A percentile compares a stretch with the other conserved stretches of the same genome.
These are phyloP conservation scores for Drosophila ohnishii DNA, from an alignment of 1,140 invertebrate species.

Conservation along the genomic window DNA sequence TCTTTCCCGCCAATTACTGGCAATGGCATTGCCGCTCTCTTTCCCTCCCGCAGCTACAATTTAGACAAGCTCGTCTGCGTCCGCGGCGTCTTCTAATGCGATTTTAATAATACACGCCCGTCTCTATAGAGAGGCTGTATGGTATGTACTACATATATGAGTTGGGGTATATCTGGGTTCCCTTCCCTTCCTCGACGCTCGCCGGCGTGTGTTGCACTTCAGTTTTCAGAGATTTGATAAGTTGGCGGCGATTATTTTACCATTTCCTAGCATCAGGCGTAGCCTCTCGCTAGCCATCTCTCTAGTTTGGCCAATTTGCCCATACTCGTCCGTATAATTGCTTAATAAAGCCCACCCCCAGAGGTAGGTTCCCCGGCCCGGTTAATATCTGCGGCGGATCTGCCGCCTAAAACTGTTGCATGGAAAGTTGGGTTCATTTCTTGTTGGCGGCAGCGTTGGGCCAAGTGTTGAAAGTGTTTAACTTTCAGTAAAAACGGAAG, in stretches of 20 bases:
- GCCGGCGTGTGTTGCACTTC: conserved; percentile 60
- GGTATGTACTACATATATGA: conserved; percentile 7
- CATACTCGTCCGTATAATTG: conserved; percentile 56
- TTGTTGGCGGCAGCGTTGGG: conserved; percentile 13
- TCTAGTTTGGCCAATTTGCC: conserved; percentile 66
- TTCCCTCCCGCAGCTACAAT: conserved; percentile 53
- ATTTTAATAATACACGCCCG: conserved; percentile 82
- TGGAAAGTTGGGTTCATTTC: conserved; percentile 39
- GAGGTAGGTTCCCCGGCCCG: not conserved
- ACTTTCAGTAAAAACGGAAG: conserved; percentile 54
- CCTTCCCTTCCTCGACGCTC: conserved; percentile 1
- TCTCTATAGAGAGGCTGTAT: conserved; percentile 42
- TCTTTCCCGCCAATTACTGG: conserved; percentile 11
- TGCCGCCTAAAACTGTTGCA: conserved; percentile 46
- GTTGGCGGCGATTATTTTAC: conserved; percentile 79
- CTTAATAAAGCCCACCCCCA: conserved; percentile 71
- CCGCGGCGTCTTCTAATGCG: conserved; percentile 78
- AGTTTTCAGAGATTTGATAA: conserved; percentile 74
- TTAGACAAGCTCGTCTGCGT: conserved; percentile 64
- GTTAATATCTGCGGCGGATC: conserved; percentile 22
- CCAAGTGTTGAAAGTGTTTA: conserved; percentile 54
- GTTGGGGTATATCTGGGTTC: conserved; percentile 1
- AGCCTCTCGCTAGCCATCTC: conserved; percentile 3
- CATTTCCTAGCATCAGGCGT: conserved; percentile 64
- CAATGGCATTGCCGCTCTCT: conserved; percentile 2